Base-by-base conservation (phyloP, 2,888 invertebrate genomes). In the Caenorhabditis becei region DNA sequence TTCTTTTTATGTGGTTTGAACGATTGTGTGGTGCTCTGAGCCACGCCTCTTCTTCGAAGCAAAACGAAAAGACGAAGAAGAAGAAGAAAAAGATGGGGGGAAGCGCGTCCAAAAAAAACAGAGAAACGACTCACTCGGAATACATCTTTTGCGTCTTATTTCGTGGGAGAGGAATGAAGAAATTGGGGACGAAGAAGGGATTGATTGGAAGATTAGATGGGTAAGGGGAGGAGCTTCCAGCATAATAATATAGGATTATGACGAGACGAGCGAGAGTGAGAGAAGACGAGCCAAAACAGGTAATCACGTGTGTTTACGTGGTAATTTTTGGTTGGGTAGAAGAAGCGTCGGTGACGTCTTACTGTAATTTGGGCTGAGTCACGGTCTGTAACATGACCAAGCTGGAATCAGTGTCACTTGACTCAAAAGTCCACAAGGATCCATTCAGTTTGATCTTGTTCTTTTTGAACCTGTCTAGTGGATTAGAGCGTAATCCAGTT, bases 191-290 rank as follows among this genome's bases (percentile, higher is more conserved):
- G n/a, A 47, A 51, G 8, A n/a, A 5, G 49, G 51, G 20, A 28
- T n/a, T 32, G 37, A 37, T 10, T 37, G 18, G 18, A 47, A n/a
- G 62, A 44, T 18, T 28, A 44, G 62, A 56, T 32, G 35, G 56
- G 35, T 37, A 41, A 41, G 61, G 51, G 47, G 51, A 49, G 58
- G n/a, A 26, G 51, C 24, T 51, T 14, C n/a, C 10, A n/a, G 16
- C 18, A 74, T 74, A 74, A 74, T 74, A 74, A 74, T 74, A 74
- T 65, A 65, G 74, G 74, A 74, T 74, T 74, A 74, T 65, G 72
- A 72, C 49, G 54, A 28, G 20, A 16, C 2, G 16, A 11, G 41
- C 41, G 16, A 16, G 8, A 14, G 41, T 10, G 14, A n/a, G n/a
- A n/a, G 41, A 16, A 41, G 41, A 16, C 14, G 41, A 35, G 35